Evolutionary conservation across 2,888 invertebrate species (phyloP), one percentile per base, ranked within the genome.

Genomic region (Chrysolina oricalcia): DNA sequence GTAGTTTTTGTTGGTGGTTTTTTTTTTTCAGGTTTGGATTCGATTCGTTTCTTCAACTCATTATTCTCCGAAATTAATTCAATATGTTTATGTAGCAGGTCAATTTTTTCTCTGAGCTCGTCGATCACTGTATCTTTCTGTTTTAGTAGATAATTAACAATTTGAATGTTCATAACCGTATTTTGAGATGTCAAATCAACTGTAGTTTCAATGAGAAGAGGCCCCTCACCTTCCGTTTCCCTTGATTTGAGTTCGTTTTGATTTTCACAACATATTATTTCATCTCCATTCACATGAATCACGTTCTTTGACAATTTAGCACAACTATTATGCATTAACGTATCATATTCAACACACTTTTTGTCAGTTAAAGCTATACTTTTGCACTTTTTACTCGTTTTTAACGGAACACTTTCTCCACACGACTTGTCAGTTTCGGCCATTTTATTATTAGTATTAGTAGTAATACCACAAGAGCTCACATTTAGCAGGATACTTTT

Each of bases 321-420:
- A 19, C 63, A 63, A 40, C 63, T 50, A 6, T 48, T 48, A 48
- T 48, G 48, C 15, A 15, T 48, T 15, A 48, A 13, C 15, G 48
- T 48, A n/a, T 27, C 35, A 63, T 35, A 63, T 23, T 40, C 15
- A 2, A 63, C 9, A 15, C 63, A 63, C 63, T 63, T 63, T 63
- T 63, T 63, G 23, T 35, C 63, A 11, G 63, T 63, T 63, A 63
- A 40, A 17, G 62, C 62, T 27, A 62, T 40, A 35, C 13, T 63
- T 63, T 63, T 63, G 13, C 63, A 63, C 17, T 63, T 63, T 63
- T 63, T 63, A 40, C 63, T 35, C 6, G 9, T 17, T 63, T 63
- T 63, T 15, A 9, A 17, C 13, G 35, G 63, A 27, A 15, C 63
- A 10, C 23, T 1, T 8, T 63, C 63, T 13, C 9, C 40, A 27